phyloP scores from a whole-genome alignment of 2,888 invertebrate species.

The Nomada goodeniana region DNA sequence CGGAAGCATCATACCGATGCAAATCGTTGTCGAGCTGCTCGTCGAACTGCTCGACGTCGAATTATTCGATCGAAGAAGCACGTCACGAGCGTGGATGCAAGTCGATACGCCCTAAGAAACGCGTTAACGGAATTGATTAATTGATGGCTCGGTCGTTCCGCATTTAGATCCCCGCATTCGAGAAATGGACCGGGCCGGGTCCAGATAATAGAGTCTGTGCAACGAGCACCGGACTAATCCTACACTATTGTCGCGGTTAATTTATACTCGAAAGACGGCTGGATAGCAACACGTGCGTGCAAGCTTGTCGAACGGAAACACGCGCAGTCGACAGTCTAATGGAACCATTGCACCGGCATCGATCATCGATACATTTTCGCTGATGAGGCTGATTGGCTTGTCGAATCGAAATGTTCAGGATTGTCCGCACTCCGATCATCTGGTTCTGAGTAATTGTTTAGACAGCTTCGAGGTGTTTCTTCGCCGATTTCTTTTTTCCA shows the following conservation, averaged over 20 bases:
- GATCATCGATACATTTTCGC: conserved; percentile 19
- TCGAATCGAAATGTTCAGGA: background rate
- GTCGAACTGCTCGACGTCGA: background rate
- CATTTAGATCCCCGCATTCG: conserved; percentile 6
- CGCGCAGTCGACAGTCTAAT: conserved; percentile 3
- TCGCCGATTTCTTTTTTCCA: too few species aligned
- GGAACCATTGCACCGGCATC: conserved; percentile 5
- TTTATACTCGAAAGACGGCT: conserved; percentile 54
- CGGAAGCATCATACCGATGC: conserved; percentile 6
- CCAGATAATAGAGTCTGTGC: conserved; percentile 46
- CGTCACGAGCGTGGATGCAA: too few species aligned
- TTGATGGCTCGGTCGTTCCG: conserved; percentile 50
- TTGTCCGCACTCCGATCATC: too few species aligned
- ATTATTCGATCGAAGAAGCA: background rate
- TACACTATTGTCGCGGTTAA: conserved; percentile 52
- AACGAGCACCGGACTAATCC: conserved; percentile 42
- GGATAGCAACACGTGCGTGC: conserved; percentile 7
- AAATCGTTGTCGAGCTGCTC: background rate
- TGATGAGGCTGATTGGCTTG: conserved; percentile 6
- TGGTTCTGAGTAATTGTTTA: background rate
- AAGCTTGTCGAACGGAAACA: conserved; percentile 9
- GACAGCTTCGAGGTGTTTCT: background rate
- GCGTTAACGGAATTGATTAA: conserved; percentile 53
- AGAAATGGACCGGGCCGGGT: conserved; percentile 31
- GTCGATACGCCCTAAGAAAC: conserved; percentile 44